A percentile compares a stretch with the other conserved stretches of the same genome.
phyloP scores from a whole-genome alignment of 2,888 invertebrate genomes.

The Enchytraeus crypticus region DNA sequence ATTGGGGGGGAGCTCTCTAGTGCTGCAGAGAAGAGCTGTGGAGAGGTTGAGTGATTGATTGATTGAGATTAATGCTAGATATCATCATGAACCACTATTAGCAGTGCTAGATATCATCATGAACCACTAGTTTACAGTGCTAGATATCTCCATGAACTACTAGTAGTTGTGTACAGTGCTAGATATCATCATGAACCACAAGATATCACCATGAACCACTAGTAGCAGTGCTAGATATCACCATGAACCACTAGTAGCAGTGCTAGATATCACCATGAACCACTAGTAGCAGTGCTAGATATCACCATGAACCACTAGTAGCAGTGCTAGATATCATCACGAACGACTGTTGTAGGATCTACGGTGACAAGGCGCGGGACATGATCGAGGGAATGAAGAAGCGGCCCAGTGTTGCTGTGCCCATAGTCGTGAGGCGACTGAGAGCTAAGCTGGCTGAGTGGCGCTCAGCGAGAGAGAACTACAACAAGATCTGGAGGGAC shows the following conservation, averaged over 20 bases:
- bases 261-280: too few relatives aligned
- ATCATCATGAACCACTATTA: too few relatives aligned
- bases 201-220: too few relatives aligned
- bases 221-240: too few relatives aligned
- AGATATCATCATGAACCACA: too few relatives aligned
- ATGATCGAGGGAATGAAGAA: conserved; percentile 92
- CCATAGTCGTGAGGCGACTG: conserved; percentile 72
- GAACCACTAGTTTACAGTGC: not conserved
- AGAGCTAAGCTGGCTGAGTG: conserved; percentile 95
- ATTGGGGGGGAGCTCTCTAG: conserved; percentile 81
- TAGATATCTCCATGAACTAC: not conserved
- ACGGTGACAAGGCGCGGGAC: conserved; percentile 65
- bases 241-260: too few relatives aligned
- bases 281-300: too few relatives aligned
- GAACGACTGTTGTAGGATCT: conserved; percentile 54
- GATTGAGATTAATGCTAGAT: not conserved
- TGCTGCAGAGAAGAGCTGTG: conserved; percentile 83
- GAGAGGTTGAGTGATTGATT: conserved; percentile 64
- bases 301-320: too few relatives aligned
- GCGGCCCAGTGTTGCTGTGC: conserved; percentile 85
- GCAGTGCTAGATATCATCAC: too few relatives aligned
- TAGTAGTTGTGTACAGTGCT: too few relatives aligned
- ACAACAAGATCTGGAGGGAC: conserved; percentile 95
- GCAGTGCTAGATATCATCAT: not conserved
- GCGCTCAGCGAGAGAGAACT: conserved; percentile 69